Conservation (phyloP, 2,113 vertebrate genomes). For the Pungitius pungitius region DNA sequence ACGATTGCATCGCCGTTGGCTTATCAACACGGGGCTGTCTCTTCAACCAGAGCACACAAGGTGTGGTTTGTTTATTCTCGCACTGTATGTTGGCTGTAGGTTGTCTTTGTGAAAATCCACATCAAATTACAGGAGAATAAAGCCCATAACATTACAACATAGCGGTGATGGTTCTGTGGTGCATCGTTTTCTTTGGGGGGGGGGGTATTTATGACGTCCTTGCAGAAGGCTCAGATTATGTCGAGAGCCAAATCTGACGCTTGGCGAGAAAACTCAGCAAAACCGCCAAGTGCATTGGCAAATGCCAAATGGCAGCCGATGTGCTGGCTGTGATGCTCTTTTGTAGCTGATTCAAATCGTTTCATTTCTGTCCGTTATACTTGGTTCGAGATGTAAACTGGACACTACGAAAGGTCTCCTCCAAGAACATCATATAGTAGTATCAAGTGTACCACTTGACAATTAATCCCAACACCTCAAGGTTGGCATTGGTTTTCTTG, state of each 20-base stretch:
- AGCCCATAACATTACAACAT: slow-evolving; percentile 25
- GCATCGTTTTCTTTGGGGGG: not conserved
- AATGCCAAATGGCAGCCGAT: slow-evolving; percentile 19
- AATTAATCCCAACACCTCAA: not conserved
- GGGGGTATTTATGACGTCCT: not conserved
- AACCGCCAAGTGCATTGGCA: slow-evolving; percentile 35
- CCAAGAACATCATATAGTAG: not conserved
- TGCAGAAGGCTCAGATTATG: slow-evolving; percentile 29
- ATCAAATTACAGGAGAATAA: slow-evolving; percentile 17
- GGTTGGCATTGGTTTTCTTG: not conserved
- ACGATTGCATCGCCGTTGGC: slow-evolving; percentile 22
- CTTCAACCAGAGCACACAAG: slow-evolving; percentile 5
- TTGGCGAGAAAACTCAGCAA: slow-evolving; percentile 28
- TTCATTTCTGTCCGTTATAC: slow-evolving; percentile 17
- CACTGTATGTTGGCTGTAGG: not conserved
- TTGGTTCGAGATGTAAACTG: slow-evolving; percentile 18
- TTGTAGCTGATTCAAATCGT: slow-evolving; percentile 43
- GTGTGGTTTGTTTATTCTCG: not conserved
- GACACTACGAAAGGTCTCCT: not conserved
- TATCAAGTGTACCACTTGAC: not conserved
- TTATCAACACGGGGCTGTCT: slow-evolving; percentile 20
- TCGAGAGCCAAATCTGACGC: slow-evolving; percentile 26
- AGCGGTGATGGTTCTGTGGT: not conserved
- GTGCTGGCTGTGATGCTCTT: slow-evolving; percentile 34
- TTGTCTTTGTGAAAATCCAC: slow-evolving; percentile 3